Conservation (phyloP, 1,140 invertebrate genomes). For the Palaemon carinicauda region DNA sequence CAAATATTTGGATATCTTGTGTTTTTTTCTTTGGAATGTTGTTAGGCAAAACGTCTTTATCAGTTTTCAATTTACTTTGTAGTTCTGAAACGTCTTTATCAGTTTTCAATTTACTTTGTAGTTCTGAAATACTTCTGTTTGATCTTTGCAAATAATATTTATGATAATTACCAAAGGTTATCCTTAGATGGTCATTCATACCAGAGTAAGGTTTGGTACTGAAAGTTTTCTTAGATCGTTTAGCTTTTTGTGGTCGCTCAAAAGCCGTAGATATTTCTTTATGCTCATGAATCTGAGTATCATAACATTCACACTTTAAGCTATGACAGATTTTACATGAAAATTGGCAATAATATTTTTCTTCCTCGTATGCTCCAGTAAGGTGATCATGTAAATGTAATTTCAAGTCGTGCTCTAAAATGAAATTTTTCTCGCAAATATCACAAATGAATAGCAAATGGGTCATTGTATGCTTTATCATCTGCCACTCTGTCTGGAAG, state of each 20-base stretch:
- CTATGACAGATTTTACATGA: conserved; percentile 47
- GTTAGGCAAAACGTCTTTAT: too few species aligned
- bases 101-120: not conserved
- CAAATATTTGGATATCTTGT: not conserved
- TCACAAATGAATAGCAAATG: conserved; percentile 29
- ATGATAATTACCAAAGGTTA: conserved; percentile 27
- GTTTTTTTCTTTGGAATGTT: not conserved
- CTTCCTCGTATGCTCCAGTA: conserved; percentile 40
- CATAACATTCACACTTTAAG: conserved; percentile 42
- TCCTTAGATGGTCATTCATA: conserved; percentile 34
- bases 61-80: not conserved
- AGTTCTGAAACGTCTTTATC: not conserved
- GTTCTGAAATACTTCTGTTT: not conserved
- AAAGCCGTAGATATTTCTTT: conserved; percentile 12
- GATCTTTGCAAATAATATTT: not conserved
- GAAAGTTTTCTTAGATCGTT: conserved; percentile 24
- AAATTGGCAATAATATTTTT: conserved; percentile 45
- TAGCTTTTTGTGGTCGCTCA: conserved; percentile 40
- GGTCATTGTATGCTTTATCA: conserved; percentile 40
- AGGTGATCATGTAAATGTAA: conserved; percentile 35
- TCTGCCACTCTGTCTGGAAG: conserved; percentile 44
- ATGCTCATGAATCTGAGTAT: conserved; percentile 4
- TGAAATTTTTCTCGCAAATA: conserved; percentile 19
- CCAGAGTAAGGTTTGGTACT: conserved; percentile 20
- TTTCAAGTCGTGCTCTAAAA: conserved; percentile 20